These are phyloP conservation scores for Poeciliopsis presidionis DNA, from an alignment of 2,797 vertebrate genomes.

Conservation along the genomic window DNA sequence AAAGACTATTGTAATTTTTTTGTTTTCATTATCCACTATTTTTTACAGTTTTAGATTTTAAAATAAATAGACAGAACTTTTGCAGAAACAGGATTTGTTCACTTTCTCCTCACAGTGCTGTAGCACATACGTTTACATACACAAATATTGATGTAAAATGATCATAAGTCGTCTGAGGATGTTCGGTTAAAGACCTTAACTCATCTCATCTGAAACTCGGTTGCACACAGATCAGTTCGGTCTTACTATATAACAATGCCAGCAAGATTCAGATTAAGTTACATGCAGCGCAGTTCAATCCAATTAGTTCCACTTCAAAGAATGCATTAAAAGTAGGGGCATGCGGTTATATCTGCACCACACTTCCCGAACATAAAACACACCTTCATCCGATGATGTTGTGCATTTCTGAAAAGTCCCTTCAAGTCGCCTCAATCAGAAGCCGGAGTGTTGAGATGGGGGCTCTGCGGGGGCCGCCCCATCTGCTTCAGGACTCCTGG, in stretches of 20 bases:
- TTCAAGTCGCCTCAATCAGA: slow-evolving; percentile 3
- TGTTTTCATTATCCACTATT: too few species aligned
- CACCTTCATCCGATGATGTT: neutral
- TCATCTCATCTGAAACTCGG: neutral
- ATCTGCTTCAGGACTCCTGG: neutral
- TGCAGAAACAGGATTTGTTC: neutral
- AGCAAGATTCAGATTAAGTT: neutral
- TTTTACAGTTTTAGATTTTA: too few species aligned
- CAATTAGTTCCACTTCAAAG: neutral
- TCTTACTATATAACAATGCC: neutral
- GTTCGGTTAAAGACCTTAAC: neutral
- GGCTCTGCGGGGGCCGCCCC: neutral
- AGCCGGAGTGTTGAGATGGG: slow-evolving; percentile 6
- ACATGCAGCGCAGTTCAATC: neutral
- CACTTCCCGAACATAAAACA: neutral
- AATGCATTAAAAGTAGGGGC: neutral
- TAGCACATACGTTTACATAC: neutral
- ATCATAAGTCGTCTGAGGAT: neutral
- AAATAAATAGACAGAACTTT: too few species aligned
- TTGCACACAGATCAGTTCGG: neutral
- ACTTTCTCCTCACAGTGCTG: neutral
- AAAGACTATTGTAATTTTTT: neutral
- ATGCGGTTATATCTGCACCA: slow-evolving; percentile 5
- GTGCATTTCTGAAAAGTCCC: slow-evolving; percentile 1
- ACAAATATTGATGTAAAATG: neutral